Evolutionary conservation across 2,797 vertebrate genomes (phyloP), one percentile per base, ranked within the genome.

Genomic region (Meda fulgida): DNA sequence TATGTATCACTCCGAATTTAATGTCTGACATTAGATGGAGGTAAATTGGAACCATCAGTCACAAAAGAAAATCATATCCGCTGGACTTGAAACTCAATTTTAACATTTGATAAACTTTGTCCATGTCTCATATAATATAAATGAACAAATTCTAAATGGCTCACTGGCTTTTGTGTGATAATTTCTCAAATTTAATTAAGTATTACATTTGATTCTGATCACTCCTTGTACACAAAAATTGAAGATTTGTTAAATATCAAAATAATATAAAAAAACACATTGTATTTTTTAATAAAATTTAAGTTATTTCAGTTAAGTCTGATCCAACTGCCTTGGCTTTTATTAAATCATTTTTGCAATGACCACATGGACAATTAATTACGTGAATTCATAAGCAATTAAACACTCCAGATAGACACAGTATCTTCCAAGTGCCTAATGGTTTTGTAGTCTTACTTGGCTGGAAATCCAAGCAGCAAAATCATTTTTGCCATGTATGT

Each of bases 41-140:
- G 91, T 93, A 93, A 94, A 94, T 94, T 95, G 91, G 87, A 94
- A 84, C 90, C 79, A 95, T 96, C 94, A 95, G 91, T 95, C 94
- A 94, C 80, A 83, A 51, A 18, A 90, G 90, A 91, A 87, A 88
- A 86, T 92, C 84, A 86, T 91, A 89, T 93, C 87, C 90, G 87
- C 86, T 85, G 91, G 90, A 91, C 88, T 91, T 90, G 78, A 89
- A 88, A 88, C 88, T 92, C 90, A 38, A 91, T 93, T 92, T 90
- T 91, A 90, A 93, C 91, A 87, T 86, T 86, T 63, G 79, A 86
- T 84, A 66, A 90, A 92, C 87, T 90, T 85, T 87, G 81, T 43
- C n/a, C n/a, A 29, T 43, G 23, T 60, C 36, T 78, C n/a, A 79
- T 90, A 71, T 90, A 91, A 93, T 90, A 90, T 91, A 86, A 89